Percentiles rank a stretch among this genome's conserved stretches.
phyloP scores from a whole-genome alignment of 2,797 vertebrate genomes.

The Cirrhinus mrigala region DNA sequence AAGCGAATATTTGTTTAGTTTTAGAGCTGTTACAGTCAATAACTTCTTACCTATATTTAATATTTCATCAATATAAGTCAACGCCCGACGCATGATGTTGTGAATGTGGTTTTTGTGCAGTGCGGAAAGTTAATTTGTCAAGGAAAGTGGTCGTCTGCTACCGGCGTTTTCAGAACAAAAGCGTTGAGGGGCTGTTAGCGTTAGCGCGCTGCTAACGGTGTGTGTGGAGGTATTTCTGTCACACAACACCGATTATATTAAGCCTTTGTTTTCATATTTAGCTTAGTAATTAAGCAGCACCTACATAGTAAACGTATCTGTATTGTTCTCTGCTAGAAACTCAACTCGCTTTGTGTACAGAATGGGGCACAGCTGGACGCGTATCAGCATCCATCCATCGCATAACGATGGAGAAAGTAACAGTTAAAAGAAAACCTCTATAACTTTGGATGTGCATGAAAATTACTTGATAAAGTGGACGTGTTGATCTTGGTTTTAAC shows the following conservation, averaged over 20 bases:
- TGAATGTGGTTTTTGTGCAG: not conserved
- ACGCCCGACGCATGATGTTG: not conserved
- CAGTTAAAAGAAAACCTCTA: not conserved
- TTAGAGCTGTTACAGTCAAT: not conserved
- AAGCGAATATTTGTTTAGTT: conserved; percentile 16
- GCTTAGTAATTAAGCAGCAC: no score
- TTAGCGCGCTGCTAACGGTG: conserved; percentile 46
- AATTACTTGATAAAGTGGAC: not conserved
- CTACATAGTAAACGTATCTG: no score
- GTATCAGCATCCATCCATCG: not conserved
- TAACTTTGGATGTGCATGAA: not conserved
- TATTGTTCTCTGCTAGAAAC: not conserved
- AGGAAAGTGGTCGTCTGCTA: conserved; percentile 11
- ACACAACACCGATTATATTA: not conserved
- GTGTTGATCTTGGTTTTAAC: not conserved
- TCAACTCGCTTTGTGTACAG: not conserved
- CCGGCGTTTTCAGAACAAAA: conserved; percentile 50
- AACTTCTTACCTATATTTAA: not conserved
- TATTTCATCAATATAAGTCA: not conserved
- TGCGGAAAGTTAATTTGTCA: not conserved
- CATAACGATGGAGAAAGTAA: conserved; percentile 30
- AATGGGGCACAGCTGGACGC: conserved; percentile 17
- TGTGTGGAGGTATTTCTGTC: conserved; percentile 29
- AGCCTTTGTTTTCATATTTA: not conserved
- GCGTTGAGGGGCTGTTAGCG: conserved; percentile 40